Percentiles rank a stretch among this genome's conserved stretches.
These are phyloP conservation scores for Spisula solida DNA, from an alignment of 2,888 invertebrate genomes.

Conservation along the genomic window DNA sequence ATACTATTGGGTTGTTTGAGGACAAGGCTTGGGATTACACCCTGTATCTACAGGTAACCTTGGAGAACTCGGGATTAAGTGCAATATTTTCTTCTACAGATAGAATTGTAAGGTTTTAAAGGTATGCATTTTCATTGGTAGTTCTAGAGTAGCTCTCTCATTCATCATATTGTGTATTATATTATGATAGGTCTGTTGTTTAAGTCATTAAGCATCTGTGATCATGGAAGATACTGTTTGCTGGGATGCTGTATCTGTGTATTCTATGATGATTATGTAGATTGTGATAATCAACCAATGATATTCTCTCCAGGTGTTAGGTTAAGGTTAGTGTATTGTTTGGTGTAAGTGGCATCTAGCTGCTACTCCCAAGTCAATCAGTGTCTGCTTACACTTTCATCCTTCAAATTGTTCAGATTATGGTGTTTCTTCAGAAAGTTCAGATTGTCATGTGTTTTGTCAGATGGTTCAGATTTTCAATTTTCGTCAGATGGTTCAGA, in stretches of 20 bases:
- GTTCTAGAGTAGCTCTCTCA: neutral
- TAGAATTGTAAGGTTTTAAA: neutral
- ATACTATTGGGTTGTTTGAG: neutral
- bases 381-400: no score
- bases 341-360: no score
- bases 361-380: no score
- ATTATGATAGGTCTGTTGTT: neutral
- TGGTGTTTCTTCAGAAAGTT: no score
- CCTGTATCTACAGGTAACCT: neutral
- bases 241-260: neutral
- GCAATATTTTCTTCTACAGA: neutral
- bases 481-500: no score
- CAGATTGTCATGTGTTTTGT: no score
- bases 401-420: no score
- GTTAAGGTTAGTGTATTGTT: neutral
- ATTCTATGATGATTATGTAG: neutral
- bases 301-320: neutral
- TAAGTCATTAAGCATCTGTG: neutral
- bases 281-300: neutral
- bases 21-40: slow-evolving; percentile 3
- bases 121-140: slow-evolving; percentile 5
- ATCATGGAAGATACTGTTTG: neutral
- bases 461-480: no score
- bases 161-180: neutral
- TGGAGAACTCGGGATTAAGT: neutral